Base-by-base conservation (phyloP, 1,140 invertebrate genomes). In the Scaptomyza montana region DNA sequence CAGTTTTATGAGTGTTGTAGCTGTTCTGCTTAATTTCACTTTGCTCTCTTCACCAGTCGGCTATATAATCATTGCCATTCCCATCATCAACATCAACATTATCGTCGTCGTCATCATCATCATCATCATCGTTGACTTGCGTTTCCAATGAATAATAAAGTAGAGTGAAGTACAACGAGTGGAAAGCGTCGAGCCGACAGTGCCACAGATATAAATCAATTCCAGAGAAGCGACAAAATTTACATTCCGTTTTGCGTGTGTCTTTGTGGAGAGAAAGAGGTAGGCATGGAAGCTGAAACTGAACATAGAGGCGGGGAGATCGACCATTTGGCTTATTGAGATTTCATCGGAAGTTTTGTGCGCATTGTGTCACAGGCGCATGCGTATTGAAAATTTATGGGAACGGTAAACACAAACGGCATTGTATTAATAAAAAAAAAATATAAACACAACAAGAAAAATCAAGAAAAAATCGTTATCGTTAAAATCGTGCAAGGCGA, bases 81-180 rank as follows among this genome's bases (percentile, higher is more conserved):
- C 61, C 67, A 50, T 54, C 71, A 59, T 72, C 56, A 60, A n/a
- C n/a, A n/a, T n/a, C n/a, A n/a, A n/a, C n/a, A n/a, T 54, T 53
- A 50, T 64, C 47, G 39, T 47, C 53, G 28, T 59, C 46, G 19
- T 51, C 77, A 25, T 59, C 56, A 60, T 54, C 62, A 50, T 64
- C 54, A 45, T 47, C 53, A 39, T 59, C 46, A 28, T 51, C 77
- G 33, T 59, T 55, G 62, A 65, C 62, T 77, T 85, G 77, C 77
- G 66, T 78, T 86, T 86, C 82, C 82, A 86, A 87, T 87, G 82
- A 86, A 86, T 86, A 86, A 86, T 86, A 86, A 86, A 86, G 78
- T 78, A 71, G 78, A 76, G 67, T 86, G 76, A 68, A 81, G 80
- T 81, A 67, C 74, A 67, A 50, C 65, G 60, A 68, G 61, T 59